A percentile compares a stretch with the other conserved stretches of the same genome.
Conservation (phyloP, 2,888 invertebrate species). For the Agrotis exclamationis region DNA sequence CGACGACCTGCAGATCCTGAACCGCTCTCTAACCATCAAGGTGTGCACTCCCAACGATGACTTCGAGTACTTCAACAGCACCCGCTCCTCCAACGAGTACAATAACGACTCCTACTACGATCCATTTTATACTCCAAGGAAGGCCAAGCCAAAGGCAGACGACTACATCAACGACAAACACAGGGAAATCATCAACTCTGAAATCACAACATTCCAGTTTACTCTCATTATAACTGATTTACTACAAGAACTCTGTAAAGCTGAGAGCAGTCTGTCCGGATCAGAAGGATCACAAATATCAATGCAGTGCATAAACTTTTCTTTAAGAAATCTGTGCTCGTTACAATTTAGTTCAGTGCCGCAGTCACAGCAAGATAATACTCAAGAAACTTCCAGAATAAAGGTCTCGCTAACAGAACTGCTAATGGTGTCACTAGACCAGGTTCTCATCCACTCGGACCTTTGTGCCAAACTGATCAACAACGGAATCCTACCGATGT, state of each 20-base stretch:
- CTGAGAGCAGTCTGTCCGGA: conserved; percentile 88
- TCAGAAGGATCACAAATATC: conserved; percentile 90
- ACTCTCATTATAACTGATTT: conserved; percentile 91
- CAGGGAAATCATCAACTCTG: conserved; percentile 87
- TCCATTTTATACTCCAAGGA: conserved; percentile 78
- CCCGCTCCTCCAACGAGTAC: conserved; percentile 80
- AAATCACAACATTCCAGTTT: conserved; percentile 90
- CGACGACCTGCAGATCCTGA: conserved; percentile 87
- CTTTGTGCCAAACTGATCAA: conserved; percentile 91
- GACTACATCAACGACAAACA: conserved; percentile 90
- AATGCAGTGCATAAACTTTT: conserved; percentile 92
- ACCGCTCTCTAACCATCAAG: conserved; percentile 90
- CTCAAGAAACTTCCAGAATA: conserved; percentile 84
- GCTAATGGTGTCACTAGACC: conserved; percentile 91
- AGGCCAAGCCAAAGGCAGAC: conserved; percentile 85
- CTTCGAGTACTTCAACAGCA: conserved; percentile 91
- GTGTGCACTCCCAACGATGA: conserved; percentile 91
- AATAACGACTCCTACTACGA: conserved; percentile 83
- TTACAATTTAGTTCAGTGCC: conserved; percentile 91
- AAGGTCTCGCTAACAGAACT: conserved; percentile 91
- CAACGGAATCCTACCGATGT: conserved; percentile 92
- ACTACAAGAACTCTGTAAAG: conserved; percentile 89
- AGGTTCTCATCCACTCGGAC: conserved; percentile 88
- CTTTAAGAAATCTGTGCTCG: conserved; percentile 91
- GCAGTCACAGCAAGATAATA: conserved; percentile 72